phyloP scores from a whole-genome alignment of 2,797 vertebrate genomes.

The Cynopterus sphinx region DNA sequence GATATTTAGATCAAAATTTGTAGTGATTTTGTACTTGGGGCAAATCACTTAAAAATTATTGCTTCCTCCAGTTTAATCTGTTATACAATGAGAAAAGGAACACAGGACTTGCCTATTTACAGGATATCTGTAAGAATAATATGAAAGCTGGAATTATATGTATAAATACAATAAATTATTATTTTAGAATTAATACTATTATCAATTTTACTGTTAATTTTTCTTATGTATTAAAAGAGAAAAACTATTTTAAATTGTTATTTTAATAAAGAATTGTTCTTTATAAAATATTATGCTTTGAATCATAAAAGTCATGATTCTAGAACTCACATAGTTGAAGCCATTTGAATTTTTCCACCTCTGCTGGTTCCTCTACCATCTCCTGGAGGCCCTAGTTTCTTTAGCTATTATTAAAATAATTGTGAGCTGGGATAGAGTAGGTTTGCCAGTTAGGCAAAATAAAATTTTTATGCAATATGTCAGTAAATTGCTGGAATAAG shows the following conservation, averaged over 20 bases:
- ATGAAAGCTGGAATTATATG: neutral
- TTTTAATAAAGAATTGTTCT: neutral
- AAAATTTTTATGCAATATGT: neutral
- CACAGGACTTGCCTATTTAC: neutral
- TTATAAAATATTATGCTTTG: neutral
- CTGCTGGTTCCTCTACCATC: neutral
- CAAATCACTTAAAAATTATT: neutral
- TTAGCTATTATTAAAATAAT: neutral
- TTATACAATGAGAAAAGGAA: neutral
- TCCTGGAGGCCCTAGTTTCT: neutral
- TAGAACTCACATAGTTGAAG: neutral
- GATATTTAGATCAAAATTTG: neutral
- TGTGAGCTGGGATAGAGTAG: neutral
- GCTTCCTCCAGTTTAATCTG: neutral
- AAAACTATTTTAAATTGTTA: neutral
- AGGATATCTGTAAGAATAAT: neutral
- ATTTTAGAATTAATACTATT: neutral
- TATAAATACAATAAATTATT: neutral
- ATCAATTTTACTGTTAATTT: neutral
- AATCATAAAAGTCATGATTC: neutral
- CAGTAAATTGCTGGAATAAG: neutral
- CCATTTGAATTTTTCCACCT: neutral
- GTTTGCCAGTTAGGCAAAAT: neutral
- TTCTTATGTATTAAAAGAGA: neutral
- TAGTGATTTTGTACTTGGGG: neutral